Percentiles rank a stretch among this genome's conserved stretches.
Evolutionary conservation across 2,797 vertebrate genomes (phyloP).

Genomic region (Hipposideros larvatus): DNA sequence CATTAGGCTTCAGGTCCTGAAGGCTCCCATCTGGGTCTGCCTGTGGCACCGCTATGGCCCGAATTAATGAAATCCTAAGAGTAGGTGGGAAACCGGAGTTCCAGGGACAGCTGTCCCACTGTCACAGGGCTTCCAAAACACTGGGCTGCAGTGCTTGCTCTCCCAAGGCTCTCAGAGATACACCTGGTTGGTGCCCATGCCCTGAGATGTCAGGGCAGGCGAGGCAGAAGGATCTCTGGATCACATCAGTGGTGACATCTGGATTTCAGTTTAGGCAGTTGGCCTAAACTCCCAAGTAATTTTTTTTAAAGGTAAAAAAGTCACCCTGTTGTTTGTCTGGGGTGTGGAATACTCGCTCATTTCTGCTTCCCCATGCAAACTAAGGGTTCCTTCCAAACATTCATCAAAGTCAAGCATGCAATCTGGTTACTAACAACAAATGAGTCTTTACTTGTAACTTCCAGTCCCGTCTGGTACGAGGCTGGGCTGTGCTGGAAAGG

Average conservation of each 20-base stretch:
- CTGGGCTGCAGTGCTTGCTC: background rate
- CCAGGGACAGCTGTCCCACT: background rate
- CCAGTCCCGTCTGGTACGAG: slow-evolving; percentile 66
- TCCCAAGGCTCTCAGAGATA: background rate
- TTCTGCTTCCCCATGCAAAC: slow-evolving; percentile 62
- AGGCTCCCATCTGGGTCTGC: background rate
- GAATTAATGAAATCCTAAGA: background rate
- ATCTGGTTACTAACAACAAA: slow-evolving; percentile 84
- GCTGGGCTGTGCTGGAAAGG: slow-evolving; percentile 54
- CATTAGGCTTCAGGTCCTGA: background rate
- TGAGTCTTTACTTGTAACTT: slow-evolving; percentile 56
- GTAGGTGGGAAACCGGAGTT: background rate
- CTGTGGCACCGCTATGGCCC: background rate
- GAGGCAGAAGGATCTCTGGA: background rate
- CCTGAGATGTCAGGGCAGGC: background rate
- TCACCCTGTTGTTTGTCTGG: slow-evolving; percentile 70
- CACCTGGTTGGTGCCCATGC: too few species aligned
- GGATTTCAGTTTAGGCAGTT: slow-evolving; percentile 68
- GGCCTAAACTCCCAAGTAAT: slow-evolving; percentile 21
- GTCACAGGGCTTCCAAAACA: background rate
- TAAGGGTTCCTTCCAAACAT: slow-evolving; percentile 62
- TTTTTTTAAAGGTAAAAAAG: slow-evolving; percentile 45
- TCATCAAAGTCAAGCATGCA: slow-evolving; percentile 63
- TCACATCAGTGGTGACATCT: slow-evolving; percentile 40
- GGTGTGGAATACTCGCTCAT: slow-evolving; percentile 71